Evolutionary conservation across 2,797 vertebrate genomes (phyloP), one percentile per base, ranked within the genome.

Genomic region (Microctenopoma lineatum): DNA sequence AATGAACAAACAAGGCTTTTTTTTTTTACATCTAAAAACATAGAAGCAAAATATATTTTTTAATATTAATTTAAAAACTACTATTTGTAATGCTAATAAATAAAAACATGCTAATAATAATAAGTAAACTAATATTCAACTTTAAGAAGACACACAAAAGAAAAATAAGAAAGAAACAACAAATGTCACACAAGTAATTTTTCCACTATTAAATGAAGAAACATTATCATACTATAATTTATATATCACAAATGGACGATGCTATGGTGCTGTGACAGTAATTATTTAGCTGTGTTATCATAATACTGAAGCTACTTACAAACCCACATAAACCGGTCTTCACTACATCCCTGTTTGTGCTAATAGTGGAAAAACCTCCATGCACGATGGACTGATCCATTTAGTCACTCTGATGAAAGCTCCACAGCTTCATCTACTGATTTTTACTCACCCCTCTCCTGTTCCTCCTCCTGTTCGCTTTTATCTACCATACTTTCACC

Each of bases 381-480:
- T 45, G 59, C 15, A 39, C 32, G 59, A 79, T 61, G 77, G 63
- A 58, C 39, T 32, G 48, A 66, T 66, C 42, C 27, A 48, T 8
- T 51, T 60, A 73, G 26, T 83, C 77, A 80, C 63, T 76, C 64
- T 55, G 71, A 32, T 51, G 44, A 58, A 65, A 56, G 5, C 66
- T 70, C 50, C 59, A 61, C 25, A 65, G 52, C 51, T 32, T 12
- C n/a, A 53, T 66, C 25, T 62, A 18, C 50, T 13, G 57, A 21
- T 62, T 45, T 16, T 38, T 76, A 90, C 94, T 93, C 80, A 95
- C 94, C 91, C 70, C 87, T 90, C 83, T 91, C 87, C 32, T 56
- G 79, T 48, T 91, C 86, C 47, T 77, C 79, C 25, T 86, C 86
- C 47, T 70, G 42, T 58, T 76, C 73, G 62, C 32, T 58, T 72